phyloP scores from a whole-genome alignment of 2,797 vertebrate genomes.

The Meda fulgida region DNA sequence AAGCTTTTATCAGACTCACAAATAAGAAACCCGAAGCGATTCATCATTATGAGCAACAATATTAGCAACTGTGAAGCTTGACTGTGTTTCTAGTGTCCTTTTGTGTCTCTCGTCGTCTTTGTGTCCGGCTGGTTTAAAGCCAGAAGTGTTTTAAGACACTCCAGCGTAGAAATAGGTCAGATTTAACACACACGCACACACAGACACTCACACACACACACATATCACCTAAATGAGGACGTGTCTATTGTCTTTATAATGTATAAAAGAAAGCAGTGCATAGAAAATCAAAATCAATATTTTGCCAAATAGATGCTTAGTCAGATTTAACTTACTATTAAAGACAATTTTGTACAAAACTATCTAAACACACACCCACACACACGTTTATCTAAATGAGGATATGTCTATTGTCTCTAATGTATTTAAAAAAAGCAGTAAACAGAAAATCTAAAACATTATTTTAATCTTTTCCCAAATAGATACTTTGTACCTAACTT shows the following conservation, averaged over 20 bases:
- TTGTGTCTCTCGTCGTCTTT: not conserved
- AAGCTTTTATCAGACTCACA: not conserved
- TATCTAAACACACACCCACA: too few species aligned
- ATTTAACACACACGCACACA: slow-evolving; percentile 43
- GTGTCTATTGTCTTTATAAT: not conserved
- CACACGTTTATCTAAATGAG: not conserved
- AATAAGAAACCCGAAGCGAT: too few species aligned
- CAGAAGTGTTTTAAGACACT: slow-evolving; percentile 11
- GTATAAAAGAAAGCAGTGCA: too few species aligned
- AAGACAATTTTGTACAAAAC: too few species aligned
- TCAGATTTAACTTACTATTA: not conserved
- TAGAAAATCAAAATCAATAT: not conserved
- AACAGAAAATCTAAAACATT: not conserved
- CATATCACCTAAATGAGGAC: not conserved
- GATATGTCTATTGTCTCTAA: not conserved
- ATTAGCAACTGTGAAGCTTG: not conserved
- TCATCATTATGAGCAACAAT: not conserved
- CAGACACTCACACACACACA: slow-evolving; percentile 17
- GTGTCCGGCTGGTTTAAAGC: slow-evolving; percentile 5
- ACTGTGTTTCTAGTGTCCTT: not conserved
- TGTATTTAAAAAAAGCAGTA: too few species aligned
- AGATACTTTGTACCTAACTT: not conserved
- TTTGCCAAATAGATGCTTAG: not conserved
- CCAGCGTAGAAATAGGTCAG: slow-evolving; percentile 28
- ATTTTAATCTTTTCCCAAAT: not conserved